phyloP scores from a whole-genome alignment of 2,113 vertebrate genomes.

The Rhea americana region DNA sequence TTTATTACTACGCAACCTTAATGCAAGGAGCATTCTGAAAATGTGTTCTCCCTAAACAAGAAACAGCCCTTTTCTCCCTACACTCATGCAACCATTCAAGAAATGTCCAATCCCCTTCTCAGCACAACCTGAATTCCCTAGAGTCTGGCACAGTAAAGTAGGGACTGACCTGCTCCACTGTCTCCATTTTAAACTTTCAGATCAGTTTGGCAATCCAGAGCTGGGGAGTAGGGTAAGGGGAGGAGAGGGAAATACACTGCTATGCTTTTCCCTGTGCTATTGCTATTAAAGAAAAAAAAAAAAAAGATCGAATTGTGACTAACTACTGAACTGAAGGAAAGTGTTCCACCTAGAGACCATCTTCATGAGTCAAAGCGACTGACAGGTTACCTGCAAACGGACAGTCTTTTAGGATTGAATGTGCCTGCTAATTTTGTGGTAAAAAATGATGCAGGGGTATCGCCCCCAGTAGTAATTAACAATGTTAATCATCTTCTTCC shows the following conservation, averaged over 20 bases:
- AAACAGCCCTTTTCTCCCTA: neutral
- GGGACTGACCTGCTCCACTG: neutral
- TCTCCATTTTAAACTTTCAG: slow-evolving; percentile 54
- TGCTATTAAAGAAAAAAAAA: neutral
- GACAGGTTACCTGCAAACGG: slow-evolving; percentile 21
- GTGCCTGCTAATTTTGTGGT: slow-evolving; percentile 44
- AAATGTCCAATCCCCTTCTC: neutral
- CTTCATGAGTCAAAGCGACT: slow-evolving; percentile 39
- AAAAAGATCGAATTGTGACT: slow-evolving; percentile 52
- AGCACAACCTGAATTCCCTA: slow-evolving; percentile 46
- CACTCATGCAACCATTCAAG: neutral
- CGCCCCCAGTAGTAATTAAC: slow-evolving; percentile 80
- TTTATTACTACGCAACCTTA: neutral
- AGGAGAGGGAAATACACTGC: neutral
- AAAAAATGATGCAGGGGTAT: slow-evolving; percentile 70
- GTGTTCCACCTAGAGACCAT: slow-evolving; percentile 81
- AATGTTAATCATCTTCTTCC: slow-evolving; percentile 80
- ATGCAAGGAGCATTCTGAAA: slow-evolving; percentile 52
- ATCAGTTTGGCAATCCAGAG: slow-evolving; percentile 50
- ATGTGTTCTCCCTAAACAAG: neutral
- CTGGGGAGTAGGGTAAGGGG: neutral
- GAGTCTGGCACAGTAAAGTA: slow-evolving; percentile 26
- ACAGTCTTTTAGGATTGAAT: slow-evolving; percentile 9
- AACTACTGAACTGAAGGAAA: slow-evolving; percentile 75
- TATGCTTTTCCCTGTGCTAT: neutral